Conservation (phyloP, 2,797 vertebrate genomes). For the Hozukius guyotensis region DNA sequence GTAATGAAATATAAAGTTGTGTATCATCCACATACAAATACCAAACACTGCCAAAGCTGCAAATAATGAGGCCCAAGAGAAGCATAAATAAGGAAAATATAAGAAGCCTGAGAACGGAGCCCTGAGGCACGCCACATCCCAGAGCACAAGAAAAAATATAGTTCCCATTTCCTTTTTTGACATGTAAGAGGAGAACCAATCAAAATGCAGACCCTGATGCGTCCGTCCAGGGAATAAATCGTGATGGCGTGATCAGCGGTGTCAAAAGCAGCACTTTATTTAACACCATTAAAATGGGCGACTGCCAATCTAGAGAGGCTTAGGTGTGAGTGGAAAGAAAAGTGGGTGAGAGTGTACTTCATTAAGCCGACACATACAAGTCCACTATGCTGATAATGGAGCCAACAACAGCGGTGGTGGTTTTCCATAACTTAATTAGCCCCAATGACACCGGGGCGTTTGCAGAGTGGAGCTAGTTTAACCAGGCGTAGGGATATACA, state of each 20-base stretch:
- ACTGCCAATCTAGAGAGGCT: background rate
- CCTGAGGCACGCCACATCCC: slow-evolving; percentile 7
- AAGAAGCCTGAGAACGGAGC: background rate
- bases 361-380: background rate
- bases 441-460: background rate
- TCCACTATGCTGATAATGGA: background rate
- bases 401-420: background rate
- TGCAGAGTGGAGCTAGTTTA: background rate
- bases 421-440: background rate
- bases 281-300: background rate
- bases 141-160: background rate
- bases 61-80: background rate
- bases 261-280: slow-evolving; percentile 7
- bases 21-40: too few relatives aligned
- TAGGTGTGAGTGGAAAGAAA: slow-evolving; percentile 10
- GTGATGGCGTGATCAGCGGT: background rate
- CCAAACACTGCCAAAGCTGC: too few relatives aligned
- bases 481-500: background rate
- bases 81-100: background rate
- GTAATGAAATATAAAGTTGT: too few relatives aligned
- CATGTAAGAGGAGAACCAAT: background rate
- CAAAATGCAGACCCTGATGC: background rate
- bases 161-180: background rate
- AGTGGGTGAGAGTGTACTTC: background rate
- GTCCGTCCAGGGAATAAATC: background rate